Base-by-base conservation (phyloP, 2,888 invertebrate species). In the Polia nebulosa region DNA sequence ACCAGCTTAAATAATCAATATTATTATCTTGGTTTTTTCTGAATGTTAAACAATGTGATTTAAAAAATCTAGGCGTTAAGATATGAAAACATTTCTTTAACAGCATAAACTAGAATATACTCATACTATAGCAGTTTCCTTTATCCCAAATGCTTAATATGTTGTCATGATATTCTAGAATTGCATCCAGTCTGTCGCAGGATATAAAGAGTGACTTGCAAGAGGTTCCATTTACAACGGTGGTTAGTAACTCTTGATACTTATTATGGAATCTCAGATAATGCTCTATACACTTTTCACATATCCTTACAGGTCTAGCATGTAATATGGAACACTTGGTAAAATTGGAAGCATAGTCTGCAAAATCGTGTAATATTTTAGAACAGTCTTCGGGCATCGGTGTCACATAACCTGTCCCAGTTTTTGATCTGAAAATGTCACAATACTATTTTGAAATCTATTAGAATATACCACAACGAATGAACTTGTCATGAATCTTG, bases 91-190 rank as follows among this genome's bases (percentile, higher is more conserved):
- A n/a, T n/a, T n/a, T n/a, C n/a, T n/a, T n/a, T n/a, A 27, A 29
- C 6, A 9, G 0, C 0, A 15, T 7, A 25, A 44, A 41, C 0
- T 41, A 29, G 2, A 17, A 11, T 39, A 47, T 39, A 17, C 27
- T 22, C 90, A 88, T 92, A 97, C 97, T 96, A 90, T 96, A 92
- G 90, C 97, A 97, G 83, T 96, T 96, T 60, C 96, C 97, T 87
- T 96, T 95, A 32, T 93, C 89, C 97, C 97, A 97, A 75, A 97
- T 89, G 81, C 94, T 89, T 67, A 92, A 83, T 78, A 96, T 96
- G 83, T 96, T 96, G 53, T 94, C 88, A 90, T 96, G 96, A 74
- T 96, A 96, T 67, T 96, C 95, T 73, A 96, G 89, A 27, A 97
- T 93, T 57, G 96, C 96, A 93, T 97, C 96, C 64, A 97, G 88